Conservation (phyloP, 2,888 invertebrate species). For the Orchesellides sinensis region DNA sequence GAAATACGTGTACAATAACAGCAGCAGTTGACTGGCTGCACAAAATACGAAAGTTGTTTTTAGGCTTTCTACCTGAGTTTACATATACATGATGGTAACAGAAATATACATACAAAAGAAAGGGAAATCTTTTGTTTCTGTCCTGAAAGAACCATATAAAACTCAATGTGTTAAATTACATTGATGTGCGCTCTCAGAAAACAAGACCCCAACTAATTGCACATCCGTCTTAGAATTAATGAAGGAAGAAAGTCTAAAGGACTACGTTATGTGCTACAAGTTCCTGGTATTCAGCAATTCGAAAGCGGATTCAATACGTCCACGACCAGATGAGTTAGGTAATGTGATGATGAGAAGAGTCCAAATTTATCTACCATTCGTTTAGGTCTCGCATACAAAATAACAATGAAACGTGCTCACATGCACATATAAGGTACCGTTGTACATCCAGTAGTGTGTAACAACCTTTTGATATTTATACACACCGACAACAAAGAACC, state of each 20-base stretch:
- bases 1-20: no score
- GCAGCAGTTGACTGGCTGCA: no score
- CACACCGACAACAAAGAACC: background rate
- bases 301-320: background rate
- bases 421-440: background rate
- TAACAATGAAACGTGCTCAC: background rate
- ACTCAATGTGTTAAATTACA: conserved; percentile 51
- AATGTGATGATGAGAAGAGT: conserved; percentile 38
- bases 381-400: conserved; percentile 32
- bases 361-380: conserved; percentile 19
- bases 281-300: conserved; percentile 9
- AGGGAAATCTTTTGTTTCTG: conserved; percentile 34
- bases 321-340: background rate
- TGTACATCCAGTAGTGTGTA: no score
- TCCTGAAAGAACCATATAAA: conserved; percentile 9
- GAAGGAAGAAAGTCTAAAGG: conserved; percentile 44
- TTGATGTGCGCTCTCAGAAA: conserved; percentile 49
- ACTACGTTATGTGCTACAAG: background rate
- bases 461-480: background rate
- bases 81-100: no score
- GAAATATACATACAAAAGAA: no score
- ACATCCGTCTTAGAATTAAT: conserved; percentile 56
- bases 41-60: no score
- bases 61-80: conserved; percentile 10
- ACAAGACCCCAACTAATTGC: conserved; percentile 57